Percentiles rank a stretch among this genome's conserved stretches.
These are phyloP conservation scores for Bombus pascuorum DNA, from an alignment of 1,140 invertebrate species.

Conservation along the genomic window DNA sequence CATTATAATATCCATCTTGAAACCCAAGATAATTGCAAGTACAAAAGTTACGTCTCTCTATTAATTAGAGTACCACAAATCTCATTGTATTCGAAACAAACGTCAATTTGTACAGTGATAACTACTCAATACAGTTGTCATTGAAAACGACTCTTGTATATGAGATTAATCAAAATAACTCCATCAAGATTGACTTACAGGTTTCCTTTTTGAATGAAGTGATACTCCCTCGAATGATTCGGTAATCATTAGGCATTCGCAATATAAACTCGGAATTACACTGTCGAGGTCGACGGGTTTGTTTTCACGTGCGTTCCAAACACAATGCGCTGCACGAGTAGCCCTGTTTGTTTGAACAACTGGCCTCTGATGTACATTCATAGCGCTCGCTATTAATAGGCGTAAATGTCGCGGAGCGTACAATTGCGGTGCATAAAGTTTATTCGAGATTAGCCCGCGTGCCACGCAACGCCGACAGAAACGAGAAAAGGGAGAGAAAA, in stretches of 20 bases:
- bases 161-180: background rate
- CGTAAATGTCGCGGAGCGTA: conserved; percentile 70
- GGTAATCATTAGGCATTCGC: conserved; percentile 8
- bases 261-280: conserved; percentile 58
- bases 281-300: conserved; percentile 46
- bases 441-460: conserved; percentile 71
- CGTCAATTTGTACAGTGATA: background rate
- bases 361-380: conserved; percentile 51
- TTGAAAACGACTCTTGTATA: too few species aligned
- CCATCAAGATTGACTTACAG: background rate
- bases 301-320: conserved; percentile 57
- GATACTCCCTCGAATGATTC: background rate
- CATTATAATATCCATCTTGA: too few species aligned
- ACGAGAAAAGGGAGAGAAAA: conserved; percentile 16
- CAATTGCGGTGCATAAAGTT: conserved; percentile 74
- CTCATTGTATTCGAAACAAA: background rate
- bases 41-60: too few species aligned
- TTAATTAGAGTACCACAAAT: too few species aligned
- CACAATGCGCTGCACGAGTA: conserved; percentile 27
- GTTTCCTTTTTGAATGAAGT: background rate
- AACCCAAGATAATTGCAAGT: too few species aligned
- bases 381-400: conserved; percentile 73
- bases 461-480: conserved; percentile 67
- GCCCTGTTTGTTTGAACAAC: conserved; percentile 65
- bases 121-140: background rate